Percentiles rank a stretch among this genome's conserved stretches.
Evolutionary conservation across 2,797 vertebrate genomes (phyloP).

Genomic region (Anas georgica): DNA sequence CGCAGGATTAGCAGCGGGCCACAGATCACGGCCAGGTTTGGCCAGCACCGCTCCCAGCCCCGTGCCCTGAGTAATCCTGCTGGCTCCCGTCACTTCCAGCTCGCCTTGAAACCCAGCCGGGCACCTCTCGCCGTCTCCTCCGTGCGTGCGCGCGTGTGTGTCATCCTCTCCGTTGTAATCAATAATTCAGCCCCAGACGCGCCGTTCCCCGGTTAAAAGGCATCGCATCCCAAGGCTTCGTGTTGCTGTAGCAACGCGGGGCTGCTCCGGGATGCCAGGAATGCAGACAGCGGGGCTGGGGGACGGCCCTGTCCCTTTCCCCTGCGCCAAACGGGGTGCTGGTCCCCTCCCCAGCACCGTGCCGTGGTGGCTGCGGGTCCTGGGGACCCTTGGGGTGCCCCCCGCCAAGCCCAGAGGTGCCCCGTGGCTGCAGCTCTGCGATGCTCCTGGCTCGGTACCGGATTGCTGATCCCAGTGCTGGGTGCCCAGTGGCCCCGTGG

Average conservation of each 20-base stretch:
- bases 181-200: constrained; percentile 65
- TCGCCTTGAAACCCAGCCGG: neutral
- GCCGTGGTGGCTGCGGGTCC: neutral
- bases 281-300: neutral
- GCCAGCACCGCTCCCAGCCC: neutral
- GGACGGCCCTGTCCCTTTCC: neutral
- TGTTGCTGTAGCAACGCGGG: constrained; percentile 61
- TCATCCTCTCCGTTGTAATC: constrained; percentile 58
- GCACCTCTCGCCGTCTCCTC: neutral
- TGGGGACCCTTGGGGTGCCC: neutral
- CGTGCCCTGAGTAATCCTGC: fast-evolving
- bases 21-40: neutral
- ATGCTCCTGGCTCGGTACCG: neutral
- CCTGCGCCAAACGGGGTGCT: neutral
- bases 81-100: neutral
- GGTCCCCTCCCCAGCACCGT: neutral
- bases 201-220: constrained; percentile 34
- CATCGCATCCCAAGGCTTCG: constrained; percentile 51
- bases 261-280: constrained; percentile 46
- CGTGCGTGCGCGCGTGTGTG: neutral
- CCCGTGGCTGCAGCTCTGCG: neutral
- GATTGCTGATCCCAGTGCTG: neutral
- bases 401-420: fast-evolving
- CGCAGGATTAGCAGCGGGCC: neutral
- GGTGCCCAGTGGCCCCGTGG: fast-evolving